Base-by-base conservation (phyloP, 2,888 invertebrate genomes). In the Scaptomyza reducta region DNA sequence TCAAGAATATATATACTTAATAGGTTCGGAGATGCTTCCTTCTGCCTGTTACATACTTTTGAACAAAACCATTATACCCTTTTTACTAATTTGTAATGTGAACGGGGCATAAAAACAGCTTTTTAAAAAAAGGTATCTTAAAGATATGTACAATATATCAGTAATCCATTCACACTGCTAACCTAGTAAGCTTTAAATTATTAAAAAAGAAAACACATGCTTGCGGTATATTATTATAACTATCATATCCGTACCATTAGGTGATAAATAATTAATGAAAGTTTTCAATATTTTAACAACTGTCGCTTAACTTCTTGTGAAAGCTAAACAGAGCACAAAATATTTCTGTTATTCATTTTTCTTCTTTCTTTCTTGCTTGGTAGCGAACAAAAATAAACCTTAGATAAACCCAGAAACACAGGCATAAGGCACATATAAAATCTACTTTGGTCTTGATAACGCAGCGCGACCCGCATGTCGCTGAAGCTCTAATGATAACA, bases 401-500 rank as follows among this genome's bases (percentile, higher is more conserved):
- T 61, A 75, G 74, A 77, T 75, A 75, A 75, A 73, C 71, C 31
- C 25, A 57, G 42, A 50, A 70, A 29, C 41, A 47, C 69, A 44
- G 41, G 49, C 72, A 70, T 51, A 53, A 74, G 58, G 25, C 42
- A 62, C 42, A 51, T 45, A 29, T 56, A 59, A 59, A 73, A 63
- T 69, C 49, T 46, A 70, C 69, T 59, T 68, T 18, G 54, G 74
- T 57, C 44, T 58, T 74, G 76, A 76, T 76, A 76, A 76, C 53
- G 41, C 35, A 18, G 41, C 78, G 38, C 76, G 79, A 77, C 77
- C 77, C 79, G 69, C 42, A 77, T 77, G 72, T 66, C 71, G 79
- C 44, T 55, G 68, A 53, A 49, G 61, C 42, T 44, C 40, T 29
- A 46, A 60, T 75, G 72, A 77, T 77, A 77, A 77, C 71, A 58